Conservation (phyloP, 37 sponge, comb jelly and placozoan genomes). For the Haliclona indistincta region DNA sequence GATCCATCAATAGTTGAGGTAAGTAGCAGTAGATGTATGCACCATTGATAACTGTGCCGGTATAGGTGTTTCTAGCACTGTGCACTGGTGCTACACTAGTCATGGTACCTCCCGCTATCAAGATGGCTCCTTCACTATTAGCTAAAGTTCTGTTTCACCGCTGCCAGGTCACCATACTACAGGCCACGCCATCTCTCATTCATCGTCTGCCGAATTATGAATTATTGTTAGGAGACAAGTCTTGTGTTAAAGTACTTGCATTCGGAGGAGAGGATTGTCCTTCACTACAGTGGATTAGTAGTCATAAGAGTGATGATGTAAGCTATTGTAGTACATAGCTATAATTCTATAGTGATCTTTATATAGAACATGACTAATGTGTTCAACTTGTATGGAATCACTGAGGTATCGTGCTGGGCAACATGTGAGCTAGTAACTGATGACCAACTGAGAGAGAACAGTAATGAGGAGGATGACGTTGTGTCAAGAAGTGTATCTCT, state of each 20-base stretch:
- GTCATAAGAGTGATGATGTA: constrained; percentile 61
- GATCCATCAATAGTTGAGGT: constrained; percentile 94
- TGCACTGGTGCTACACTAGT: constrained; percentile 66
- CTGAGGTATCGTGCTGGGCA: constrained; percentile 95
- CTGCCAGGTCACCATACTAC: constrained; percentile 58
- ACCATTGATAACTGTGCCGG: neutral
- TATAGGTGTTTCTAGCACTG: constrained; percentile 81
- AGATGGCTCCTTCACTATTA: constrained; percentile 42
- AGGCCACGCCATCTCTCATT: constrained; percentile 72
- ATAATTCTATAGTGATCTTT: neutral
- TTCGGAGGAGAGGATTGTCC: constrained; percentile 92
- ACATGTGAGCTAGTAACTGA: constrained; percentile 53
- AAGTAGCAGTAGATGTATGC: neutral
- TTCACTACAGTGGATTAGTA: neutral
- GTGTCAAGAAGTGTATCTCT: constrained; percentile 42
- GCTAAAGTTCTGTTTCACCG: constrained; percentile 33
- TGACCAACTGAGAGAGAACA: neutral
- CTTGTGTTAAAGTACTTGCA: constrained; percentile 74
- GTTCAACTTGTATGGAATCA: constrained; percentile 93
- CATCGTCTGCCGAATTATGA: constrained; percentile 10
- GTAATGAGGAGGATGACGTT: neutral
- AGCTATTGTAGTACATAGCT: neutral
- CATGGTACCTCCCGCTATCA: constrained; percentile 57
- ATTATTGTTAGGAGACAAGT: constrained; percentile 49
- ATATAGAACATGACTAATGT: constrained; percentile 63